phyloP scores from a whole-genome alignment of 1,140 invertebrate species.

The Drosophila lowei region DNA sequence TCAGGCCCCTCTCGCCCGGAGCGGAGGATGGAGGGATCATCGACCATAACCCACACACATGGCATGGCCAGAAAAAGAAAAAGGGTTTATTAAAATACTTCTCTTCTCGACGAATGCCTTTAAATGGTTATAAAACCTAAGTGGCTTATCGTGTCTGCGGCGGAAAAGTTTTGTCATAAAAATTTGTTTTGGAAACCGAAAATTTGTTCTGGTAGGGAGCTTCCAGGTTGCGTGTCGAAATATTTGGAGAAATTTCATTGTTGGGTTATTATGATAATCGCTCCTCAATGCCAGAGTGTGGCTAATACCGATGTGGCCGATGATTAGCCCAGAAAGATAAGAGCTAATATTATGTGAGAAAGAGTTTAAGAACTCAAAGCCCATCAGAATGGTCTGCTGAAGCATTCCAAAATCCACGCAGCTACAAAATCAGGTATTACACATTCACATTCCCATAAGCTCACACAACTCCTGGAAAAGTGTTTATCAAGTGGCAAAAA shows the following conservation, averaged over 20 bases:
- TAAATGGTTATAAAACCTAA: slow-evolving; percentile 63
- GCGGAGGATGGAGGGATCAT: slow-evolving; percentile 2
- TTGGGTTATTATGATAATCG: slow-evolving; percentile 46
- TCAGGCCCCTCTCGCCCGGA: not conserved
- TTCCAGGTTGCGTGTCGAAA: slow-evolving; percentile 38
- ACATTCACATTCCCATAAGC: too few relatives aligned
- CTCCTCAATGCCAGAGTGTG: slow-evolving; percentile 23
- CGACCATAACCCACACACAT: slow-evolving; percentile 46
- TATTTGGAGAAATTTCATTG: slow-evolving; percentile 23
- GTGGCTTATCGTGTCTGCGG: slow-evolving; percentile 67
- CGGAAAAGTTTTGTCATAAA: slow-evolving; percentile 39
- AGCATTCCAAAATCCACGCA: too few relatives aligned
- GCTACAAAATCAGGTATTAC: too few relatives aligned
- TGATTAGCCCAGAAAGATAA: slow-evolving; percentile 54
- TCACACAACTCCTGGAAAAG: not conserved
- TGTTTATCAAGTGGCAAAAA: not conserved
- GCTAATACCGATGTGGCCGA: slow-evolving; percentile 17
- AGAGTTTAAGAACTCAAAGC: not conserved
- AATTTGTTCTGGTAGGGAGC: slow-evolving; percentile 33
- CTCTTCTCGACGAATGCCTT: not conserved
- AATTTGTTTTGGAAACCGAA: slow-evolving; percentile 48
- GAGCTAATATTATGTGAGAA: slow-evolving; percentile 13
- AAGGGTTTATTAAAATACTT: slow-evolving; percentile 52
- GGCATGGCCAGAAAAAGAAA: slow-evolving; percentile 11
- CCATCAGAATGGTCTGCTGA: too few relatives aligned